phyloP scores from a whole-genome alignment of 2,888 invertebrate species.

The Dione juno region DNA sequence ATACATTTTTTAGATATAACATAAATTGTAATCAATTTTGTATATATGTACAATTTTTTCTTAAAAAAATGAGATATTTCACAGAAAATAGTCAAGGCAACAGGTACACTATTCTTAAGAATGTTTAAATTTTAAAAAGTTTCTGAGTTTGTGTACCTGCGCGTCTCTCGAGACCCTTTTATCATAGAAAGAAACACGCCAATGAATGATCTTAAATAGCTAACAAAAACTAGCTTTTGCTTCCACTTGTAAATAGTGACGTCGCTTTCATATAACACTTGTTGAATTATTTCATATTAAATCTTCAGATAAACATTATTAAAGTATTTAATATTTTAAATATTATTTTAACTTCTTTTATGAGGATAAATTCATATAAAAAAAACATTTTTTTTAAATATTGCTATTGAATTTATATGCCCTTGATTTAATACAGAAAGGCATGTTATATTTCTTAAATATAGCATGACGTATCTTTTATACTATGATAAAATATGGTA shows the following conservation, averaged over 20 bases:
- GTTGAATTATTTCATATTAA: conserved; percentile 30
- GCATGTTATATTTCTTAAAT: too few species aligned
- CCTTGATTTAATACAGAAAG: too few species aligned
- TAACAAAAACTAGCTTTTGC: conserved; percentile 62
- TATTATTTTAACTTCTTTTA: too few species aligned
- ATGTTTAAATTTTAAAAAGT: conserved; percentile 42
- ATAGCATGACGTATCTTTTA: too few species aligned
- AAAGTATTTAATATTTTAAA: too few species aligned
- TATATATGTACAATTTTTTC: background rate
- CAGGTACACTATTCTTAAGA: conserved; percentile 39
- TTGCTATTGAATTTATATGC: too few species aligned
- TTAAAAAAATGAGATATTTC: background rate
- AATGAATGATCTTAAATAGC: conserved; percentile 73
- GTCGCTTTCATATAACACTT: conserved; percentile 33
- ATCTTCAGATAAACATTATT: background rate
- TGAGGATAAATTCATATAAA: too few species aligned
- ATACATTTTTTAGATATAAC: too few species aligned
- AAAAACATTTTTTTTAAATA: too few species aligned
- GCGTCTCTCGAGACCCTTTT: conserved; percentile 63
- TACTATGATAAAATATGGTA: too few species aligned
- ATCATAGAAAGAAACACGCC: conserved; percentile 63
- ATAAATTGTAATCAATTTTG: too few species aligned
- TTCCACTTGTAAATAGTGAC: conserved; percentile 37
- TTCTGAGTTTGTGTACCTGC: conserved; percentile 66
- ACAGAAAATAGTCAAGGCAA: conserved; percentile 28